These are phyloP conservation scores for Oreortyx pictus DNA, from an alignment of 2,797 vertebrate genomes.

Conservation along the genomic window DNA sequence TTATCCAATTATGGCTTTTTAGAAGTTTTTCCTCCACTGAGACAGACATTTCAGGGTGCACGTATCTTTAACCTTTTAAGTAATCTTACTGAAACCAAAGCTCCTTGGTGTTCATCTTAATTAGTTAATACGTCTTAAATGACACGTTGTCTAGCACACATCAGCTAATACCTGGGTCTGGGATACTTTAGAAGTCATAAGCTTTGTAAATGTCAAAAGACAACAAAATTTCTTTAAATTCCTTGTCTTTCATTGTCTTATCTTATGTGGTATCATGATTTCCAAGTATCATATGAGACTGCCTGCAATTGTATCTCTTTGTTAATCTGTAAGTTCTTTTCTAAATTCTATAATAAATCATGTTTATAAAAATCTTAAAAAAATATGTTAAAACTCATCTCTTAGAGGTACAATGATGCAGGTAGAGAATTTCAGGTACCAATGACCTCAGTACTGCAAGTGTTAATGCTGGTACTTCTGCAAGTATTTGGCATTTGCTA, in stretches of 20 bases:
- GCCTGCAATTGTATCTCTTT: background rate
- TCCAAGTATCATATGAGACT: background rate
- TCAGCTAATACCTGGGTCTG: background rate
- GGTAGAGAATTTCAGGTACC: background rate
- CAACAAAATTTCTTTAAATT: background rate
- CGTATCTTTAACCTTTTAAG: conserved; percentile 44
- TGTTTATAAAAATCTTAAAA: background rate
- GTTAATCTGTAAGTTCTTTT: background rate
- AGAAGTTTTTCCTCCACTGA: conserved; percentile 5
- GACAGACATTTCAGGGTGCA: background rate
- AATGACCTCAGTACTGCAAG: background rate
- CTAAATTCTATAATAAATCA: background rate
- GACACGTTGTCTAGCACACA: background rate
- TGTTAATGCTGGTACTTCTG: background rate
- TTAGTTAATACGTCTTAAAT: conserved; percentile 42
- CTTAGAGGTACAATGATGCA: background rate
- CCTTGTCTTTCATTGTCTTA: background rate
- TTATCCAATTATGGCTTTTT: background rate
- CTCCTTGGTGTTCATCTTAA: conserved; percentile 33
- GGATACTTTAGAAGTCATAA: background rate
- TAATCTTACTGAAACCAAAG: conserved; percentile 52
- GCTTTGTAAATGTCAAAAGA: background rate
- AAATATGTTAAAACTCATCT: background rate
- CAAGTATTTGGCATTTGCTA: background rate
- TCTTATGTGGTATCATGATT: background rate